Base-by-base conservation (phyloP, 2,888 invertebrate species). In the Cantharis lateralis region DNA sequence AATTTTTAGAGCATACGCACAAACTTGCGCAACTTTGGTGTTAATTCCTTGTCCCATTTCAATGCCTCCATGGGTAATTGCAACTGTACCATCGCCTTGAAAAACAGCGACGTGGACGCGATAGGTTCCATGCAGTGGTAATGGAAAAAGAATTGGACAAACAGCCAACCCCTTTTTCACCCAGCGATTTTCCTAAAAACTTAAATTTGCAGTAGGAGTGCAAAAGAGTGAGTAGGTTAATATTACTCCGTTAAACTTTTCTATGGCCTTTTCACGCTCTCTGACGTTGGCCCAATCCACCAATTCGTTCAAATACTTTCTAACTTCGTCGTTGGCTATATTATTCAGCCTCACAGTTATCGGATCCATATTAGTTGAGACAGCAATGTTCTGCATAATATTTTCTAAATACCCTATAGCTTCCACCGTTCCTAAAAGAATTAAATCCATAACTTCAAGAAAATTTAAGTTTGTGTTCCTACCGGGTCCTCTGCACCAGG, bases 401-500 rank as follows among this genome's bases (percentile, higher is more conserved):
- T 88, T 88, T 85, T 94, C 94, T 11, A 91, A 90, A 82, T 91
- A 88, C 0, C 91, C 91, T 11, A 93, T 87, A 16, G 90, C 91
- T 87, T 95, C 95, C 0, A 92, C 87, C 0, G 92, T 89, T 13
- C 91, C 93, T 93, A 77, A 26, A 69, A 24, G 4, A 10, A 26
- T 15, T 48, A 61, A n/a, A 13, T 7, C 0, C 3, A 9, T 10
- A 15, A 16, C 3, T 63, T 62, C 5, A 48, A 9, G 11, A 11
- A 71, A 4, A 11, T 0, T 0, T 1, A 7, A 1, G 11, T 3
- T 63, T 5, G 1, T 1, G 15, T n/a, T 18, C 10, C 18, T 85
- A 92, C 95, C 94, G 83, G 95, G 95, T 15, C 93, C 90, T 86
- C 95, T 88, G 74, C 90, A 89, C 82, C 87, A 93, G 0, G 93